These are phyloP conservation scores for Equus quagga DNA, from an alignment of 2,113 vertebrate genomes.

Conservation along the genomic window DNA sequence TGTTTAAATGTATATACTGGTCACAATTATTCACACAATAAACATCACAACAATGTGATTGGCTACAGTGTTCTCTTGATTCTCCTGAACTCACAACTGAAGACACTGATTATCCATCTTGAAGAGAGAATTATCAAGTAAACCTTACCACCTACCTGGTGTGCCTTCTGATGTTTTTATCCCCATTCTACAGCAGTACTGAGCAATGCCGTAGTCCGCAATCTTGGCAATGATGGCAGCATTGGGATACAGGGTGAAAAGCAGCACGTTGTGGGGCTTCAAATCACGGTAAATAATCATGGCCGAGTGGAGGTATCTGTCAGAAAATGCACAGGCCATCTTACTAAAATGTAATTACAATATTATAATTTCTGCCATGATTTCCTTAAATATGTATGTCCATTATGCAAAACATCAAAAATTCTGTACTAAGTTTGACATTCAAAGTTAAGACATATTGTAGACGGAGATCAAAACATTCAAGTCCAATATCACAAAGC, in stretches of 20 bases:
- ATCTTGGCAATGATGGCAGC: constrained; percentile 97
- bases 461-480: constrained; percentile 11
- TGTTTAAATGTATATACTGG: not conserved
- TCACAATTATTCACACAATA: not conserved
- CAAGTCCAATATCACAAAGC: not conserved
- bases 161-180: constrained; percentile 97
- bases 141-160: constrained; percentile 88
- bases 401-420: constrained; percentile 8
- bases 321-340: not conserved
- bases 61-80: not conserved
- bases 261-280: constrained; percentile 97
- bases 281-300: constrained; percentile 99
- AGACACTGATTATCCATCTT: not conserved
- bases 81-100: not conserved
- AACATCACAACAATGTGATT: accelerated
- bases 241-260: constrained; percentile 96
- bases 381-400: not conserved
- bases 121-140: not conserved
- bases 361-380: not conserved
- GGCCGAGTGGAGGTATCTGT: constrained; percentile 95
- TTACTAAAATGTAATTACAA: not conserved
- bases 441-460: not conserved
- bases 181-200: constrained; percentile 98
- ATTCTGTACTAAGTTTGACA: not conserved
- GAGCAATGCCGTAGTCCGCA: constrained; percentile 97